Evolutionary conservation across 2,113 vertebrate genomes (phyloP).

Genomic region (Crotalus tigris): DNA sequence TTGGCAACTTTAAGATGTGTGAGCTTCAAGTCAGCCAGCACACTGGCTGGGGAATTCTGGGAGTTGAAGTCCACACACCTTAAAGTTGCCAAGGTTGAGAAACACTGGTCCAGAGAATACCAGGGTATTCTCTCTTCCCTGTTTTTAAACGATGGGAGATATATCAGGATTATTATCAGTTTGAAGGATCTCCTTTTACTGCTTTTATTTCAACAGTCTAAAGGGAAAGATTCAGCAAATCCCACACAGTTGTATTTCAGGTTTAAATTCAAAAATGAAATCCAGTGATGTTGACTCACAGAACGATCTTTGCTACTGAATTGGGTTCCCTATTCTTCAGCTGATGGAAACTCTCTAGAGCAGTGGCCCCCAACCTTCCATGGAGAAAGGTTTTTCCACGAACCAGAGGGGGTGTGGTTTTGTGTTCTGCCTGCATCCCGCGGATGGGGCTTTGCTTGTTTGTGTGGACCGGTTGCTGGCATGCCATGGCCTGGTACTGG

Average conservation of each 20-base stretch:
- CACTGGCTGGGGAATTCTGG: not conserved
- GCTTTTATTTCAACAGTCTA: not conserved
- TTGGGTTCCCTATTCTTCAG: not conserved
- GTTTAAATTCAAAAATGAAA: not conserved
- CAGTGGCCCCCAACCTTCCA: not conserved
- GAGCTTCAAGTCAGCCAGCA: not conserved
- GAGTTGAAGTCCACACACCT: not conserved
- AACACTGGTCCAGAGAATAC: not conserved
- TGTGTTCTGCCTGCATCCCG: no score
- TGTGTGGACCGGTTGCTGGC: no score
- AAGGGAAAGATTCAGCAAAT: not conserved
- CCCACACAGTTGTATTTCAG: not conserved
- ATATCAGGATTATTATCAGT: not conserved
- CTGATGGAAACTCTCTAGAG: not conserved
- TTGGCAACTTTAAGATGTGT: not conserved
- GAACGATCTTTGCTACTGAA: not conserved
- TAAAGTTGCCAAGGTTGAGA: not conserved
- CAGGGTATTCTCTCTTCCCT: not conserved
- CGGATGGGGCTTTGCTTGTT: no score
- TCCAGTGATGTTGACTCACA: not conserved
- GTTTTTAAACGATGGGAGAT: not conserved
- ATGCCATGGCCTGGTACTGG: no score
- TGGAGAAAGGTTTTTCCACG: no score
- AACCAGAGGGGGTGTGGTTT: no score
- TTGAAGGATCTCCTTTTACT: not conserved